Percentiles rank a stretch among this genome's conserved stretches.
Evolutionary conservation across 2,888 invertebrate species (phyloP).

Genomic region (Xanthorhoe designata): DNA sequence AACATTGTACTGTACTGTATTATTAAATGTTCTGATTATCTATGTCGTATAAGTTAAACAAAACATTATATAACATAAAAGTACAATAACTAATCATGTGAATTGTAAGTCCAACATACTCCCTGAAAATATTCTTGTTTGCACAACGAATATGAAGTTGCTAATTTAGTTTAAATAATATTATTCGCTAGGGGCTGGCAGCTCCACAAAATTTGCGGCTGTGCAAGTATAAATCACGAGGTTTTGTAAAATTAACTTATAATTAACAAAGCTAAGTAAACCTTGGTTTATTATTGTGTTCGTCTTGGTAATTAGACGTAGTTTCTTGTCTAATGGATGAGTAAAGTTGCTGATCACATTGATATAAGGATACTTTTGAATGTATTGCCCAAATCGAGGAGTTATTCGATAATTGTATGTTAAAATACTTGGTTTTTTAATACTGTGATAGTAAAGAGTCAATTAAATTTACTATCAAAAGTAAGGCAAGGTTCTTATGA

Average conservation of each 20-base stretch:
- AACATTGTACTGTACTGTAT: too few species aligned
- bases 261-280: conserved; percentile 55
- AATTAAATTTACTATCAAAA: too few species aligned
- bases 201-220: conserved; percentile 48
- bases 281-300: conserved; percentile 49
- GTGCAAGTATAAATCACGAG: conserved; percentile 52
- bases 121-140: conserved; percentile 2
- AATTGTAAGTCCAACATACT: neutral
- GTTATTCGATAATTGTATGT: too few species aligned
- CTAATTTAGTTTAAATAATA: conserved; percentile 59
- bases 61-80: neutral
- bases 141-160: conserved; percentile 22
- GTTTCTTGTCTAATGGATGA: conserved; percentile 26
- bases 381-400: too few species aligned
- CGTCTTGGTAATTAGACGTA: conserved; percentile 41
- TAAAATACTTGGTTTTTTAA: too few species aligned
- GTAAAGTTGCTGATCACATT: neutral
- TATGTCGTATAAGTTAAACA: too few species aligned
- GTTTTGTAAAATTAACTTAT: conserved; percentile 59
- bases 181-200: conserved; percentile 47
- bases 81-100: neutral
- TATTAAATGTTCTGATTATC: too few species aligned
- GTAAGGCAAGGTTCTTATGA: too few species aligned
- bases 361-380: too few species aligned
- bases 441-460: too few species aligned